Conservation (phyloP, 1,140 invertebrate species). For the Chymomyza costata region DNA sequence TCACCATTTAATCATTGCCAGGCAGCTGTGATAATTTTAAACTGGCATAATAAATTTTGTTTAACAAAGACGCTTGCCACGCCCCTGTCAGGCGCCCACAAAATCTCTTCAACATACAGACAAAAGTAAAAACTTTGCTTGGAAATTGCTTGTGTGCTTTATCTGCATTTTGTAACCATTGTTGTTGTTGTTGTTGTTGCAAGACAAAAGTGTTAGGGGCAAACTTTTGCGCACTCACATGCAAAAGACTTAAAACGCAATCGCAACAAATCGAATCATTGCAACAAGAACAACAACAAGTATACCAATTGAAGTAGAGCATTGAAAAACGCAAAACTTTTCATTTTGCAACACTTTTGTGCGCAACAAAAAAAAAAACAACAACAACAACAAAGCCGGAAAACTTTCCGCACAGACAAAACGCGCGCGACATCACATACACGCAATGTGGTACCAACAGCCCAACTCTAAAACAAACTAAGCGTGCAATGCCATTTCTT, state of each 20-base stretch:
- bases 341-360: conserved; percentile 63
- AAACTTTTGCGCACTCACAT: conserved; percentile 52
- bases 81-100: conserved; percentile 12
- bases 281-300: conserved; percentile 44
- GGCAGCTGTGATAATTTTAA: conserved; percentile 51
- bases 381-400: not conserved
- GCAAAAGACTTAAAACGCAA: conserved; percentile 71
- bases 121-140: conserved; percentile 43
- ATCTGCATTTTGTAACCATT: conserved; percentile 29
- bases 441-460: not conserved
- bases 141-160: conserved; percentile 62
- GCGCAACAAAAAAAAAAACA: too few species aligned
- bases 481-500: conserved; percentile 24
- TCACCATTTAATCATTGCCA: conserved; percentile 32
- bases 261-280: conserved; percentile 70
- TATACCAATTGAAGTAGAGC: conserved; percentile 7
- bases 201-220: not conserved
- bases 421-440: conserved; percentile 10
- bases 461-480: conserved; percentile 56
- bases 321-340: conserved; percentile 47
- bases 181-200: not conserved
- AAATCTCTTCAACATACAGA: conserved; percentile 35
- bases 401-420: conserved; percentile 48
- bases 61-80: conserved; percentile 16
- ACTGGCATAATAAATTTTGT: conserved; percentile 51